Evolutionary conservation across 2,113 vertebrate genomes (phyloP).

Genomic region (Chloropsis hardwickii): DNA sequence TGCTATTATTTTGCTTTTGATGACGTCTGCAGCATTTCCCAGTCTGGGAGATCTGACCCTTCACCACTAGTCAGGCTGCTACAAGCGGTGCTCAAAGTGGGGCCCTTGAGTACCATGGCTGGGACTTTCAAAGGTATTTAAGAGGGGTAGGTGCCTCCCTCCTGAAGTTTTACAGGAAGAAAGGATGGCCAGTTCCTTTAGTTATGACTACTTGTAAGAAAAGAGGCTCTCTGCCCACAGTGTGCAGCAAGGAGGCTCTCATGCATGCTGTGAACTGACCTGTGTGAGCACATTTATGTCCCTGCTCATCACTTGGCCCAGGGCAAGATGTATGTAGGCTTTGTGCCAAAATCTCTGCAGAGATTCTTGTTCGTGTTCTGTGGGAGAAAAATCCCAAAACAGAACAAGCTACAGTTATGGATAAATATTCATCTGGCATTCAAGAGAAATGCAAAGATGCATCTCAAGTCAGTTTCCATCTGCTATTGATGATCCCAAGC

Average conservation of each 20-base stretch:
- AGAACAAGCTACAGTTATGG: neutral
- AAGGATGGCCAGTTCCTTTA: neutral
- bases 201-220: neutral
- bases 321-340: neutral
- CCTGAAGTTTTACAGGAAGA: neutral
- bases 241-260: rapidly evolving
- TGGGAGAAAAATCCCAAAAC: neutral
- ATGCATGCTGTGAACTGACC: neutral
- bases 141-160: neutral
- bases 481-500: neutral
- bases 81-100: neutral
- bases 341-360: neutral
- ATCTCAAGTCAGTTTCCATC: neutral
- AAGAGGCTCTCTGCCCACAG: neutral
- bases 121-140: neutral
- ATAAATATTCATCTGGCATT: slow-evolving; percentile 23
- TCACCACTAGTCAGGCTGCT: neutral
- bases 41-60: neutral
- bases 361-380: neutral
- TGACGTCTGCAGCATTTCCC: neutral
- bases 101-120: neutral
- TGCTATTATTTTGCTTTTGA: neutral
- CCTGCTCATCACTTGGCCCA: neutral
- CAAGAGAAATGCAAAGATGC: neutral
- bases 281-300: neutral